A percentile compares a stretch with the other conserved stretches of the same genome.
Evolutionary conservation across 2,113 vertebrate genomes (phyloP).

Genomic region (Chionomys nivalis): DNA sequence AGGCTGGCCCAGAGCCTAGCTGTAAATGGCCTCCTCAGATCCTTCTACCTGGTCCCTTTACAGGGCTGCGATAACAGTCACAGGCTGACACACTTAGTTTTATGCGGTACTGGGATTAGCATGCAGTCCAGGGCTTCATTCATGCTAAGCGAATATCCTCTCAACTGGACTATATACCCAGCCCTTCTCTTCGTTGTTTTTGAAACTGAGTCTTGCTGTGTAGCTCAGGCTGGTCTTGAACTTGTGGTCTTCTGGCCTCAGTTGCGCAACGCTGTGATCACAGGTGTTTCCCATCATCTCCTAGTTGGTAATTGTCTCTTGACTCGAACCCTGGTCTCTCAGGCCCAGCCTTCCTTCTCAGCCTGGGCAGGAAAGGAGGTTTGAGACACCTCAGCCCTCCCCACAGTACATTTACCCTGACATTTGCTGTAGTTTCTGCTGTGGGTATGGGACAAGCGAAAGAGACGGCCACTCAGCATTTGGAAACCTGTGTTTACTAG

Average conservation of each 20-base stretch:
- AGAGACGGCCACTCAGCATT: neutral
- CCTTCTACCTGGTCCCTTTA: neutral
- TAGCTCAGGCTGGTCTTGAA: neutral
- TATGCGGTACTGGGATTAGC: neutral
- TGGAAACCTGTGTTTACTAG: neutral
- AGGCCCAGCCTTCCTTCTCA: neutral
- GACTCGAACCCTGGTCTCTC: neutral
- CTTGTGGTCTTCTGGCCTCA: neutral
- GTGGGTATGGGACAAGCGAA: neutral
- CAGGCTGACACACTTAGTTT: neutral
- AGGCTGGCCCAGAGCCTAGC: neutral
- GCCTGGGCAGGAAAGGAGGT: neutral
- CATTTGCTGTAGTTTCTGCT: neutral
- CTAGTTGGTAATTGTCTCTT: neutral
- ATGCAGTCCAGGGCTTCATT: neutral
- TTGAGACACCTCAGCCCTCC: neutral
- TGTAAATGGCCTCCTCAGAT: neutral
- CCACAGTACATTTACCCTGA: neutral
- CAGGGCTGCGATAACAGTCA: neutral
- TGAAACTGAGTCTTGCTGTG: neutral
- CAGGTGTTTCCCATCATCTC: neutral
- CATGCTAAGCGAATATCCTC: neutral
- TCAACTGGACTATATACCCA: neutral
- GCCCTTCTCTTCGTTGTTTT: neutral
- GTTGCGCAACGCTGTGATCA: neutral